Evolutionary conservation across 2,797 vertebrate species (phyloP), one percentile per base, ranked within the genome.

Genomic region (Spinibarbus caldwelli): DNA sequence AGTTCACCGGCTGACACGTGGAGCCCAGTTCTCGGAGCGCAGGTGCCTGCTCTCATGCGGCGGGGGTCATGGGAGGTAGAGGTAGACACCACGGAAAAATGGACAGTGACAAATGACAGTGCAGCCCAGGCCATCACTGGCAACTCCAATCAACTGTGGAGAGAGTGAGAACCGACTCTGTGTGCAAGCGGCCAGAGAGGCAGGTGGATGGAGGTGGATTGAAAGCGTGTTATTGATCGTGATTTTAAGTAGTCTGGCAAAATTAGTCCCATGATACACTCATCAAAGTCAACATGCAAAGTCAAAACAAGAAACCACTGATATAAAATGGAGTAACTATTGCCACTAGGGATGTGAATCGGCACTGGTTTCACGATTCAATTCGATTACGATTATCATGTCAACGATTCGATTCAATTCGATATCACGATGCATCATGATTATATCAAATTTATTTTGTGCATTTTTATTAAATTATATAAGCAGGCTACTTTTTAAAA

Each of bases 91-190:
- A 23, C 23, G 0, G 12, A 62, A 87, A 89, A 88, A 86, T 85
- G 78, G 88, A 88, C 88, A 86, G 52, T 84, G 87, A 89, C 80
- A 88, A 88, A 90, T 71, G 83, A 88, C 77, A 70, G 62, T 59
- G 64, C 43, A 45, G 68, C 43, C 43, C 64, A 71, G 71, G 34
- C 78, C 76, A 75, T 84, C 86, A 85, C 72, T 67, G 72, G 72
- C 59, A 76, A 84, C 73, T 64, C 43, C 67, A 78, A 45, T 80
- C 45, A 29, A 64, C 86, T 45, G 81, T 52, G 72, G 57, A 81
- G 54, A 49, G 62, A 75, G 64, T 21, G 34, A 80, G 23, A 70
- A n/a, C 14, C 0, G 23, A 45, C 72, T 10, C n/a, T 23, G 21
- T 67, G 31, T 7, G 54, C 14, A 45, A 84, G 47, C 23, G 6